phyloP scores from a whole-genome alignment of 2,888 invertebrate species.

The Leptinotarsa peninsularis region DNA sequence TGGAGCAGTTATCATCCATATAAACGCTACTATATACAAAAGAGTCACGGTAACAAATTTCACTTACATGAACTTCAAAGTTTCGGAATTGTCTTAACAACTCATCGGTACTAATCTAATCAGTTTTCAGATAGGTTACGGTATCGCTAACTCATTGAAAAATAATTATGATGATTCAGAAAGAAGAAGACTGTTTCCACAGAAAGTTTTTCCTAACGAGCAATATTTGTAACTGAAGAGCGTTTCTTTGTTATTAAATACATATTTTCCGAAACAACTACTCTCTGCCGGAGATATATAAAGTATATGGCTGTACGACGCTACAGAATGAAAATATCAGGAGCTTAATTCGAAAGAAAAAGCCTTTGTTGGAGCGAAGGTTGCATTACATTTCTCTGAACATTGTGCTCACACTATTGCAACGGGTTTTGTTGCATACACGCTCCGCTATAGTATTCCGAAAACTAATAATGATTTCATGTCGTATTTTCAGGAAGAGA shows the following conservation, averaged over 20 bases:
- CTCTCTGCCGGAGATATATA: neutral
- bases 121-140: neutral
- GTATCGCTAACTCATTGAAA: neutral
- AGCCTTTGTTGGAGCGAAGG: neutral
- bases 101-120: too few species aligned
- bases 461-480: constrained; percentile 22
- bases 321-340: constrained; percentile 11
- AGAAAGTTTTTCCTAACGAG: neutral
- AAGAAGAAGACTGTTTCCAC: neutral
- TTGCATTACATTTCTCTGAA: constrained; percentile 23
- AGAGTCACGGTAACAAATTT: too few species aligned
- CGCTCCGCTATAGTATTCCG: constrained; percentile 13
- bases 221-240: constrained; percentile 1
- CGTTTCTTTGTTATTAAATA: constrained; percentile 25
- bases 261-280: constrained; percentile 23
- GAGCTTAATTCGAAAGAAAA: constrained; percentile 1
- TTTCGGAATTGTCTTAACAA: too few species aligned
- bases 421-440: constrained; percentile 12
- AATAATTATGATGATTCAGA: neutral
- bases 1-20: too few species aligned
- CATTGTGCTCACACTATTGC: constrained; percentile 12
- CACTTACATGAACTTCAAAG: too few species aligned
- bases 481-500: constrained; percentile 3
- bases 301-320: neutral
- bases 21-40: too few species aligned